A percentile compares a stretch with the other conserved stretches of the same genome.
Conservation (phyloP, 2,888 invertebrate species). For the Stenolophus ochropezus region DNA sequence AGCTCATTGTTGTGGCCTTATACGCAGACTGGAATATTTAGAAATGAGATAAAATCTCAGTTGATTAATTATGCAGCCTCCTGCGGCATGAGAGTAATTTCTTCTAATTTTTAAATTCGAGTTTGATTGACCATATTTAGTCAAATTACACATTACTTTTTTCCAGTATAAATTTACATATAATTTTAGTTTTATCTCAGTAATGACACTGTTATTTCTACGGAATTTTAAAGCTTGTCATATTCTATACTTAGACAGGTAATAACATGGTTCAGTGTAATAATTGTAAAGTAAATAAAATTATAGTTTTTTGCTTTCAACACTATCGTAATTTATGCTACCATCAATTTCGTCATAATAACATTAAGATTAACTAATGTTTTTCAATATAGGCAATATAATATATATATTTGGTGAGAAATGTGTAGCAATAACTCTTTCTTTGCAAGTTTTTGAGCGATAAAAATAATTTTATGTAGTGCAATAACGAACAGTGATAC, state of each 20-base stretch:
- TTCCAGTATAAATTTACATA: constrained; percentile 18
- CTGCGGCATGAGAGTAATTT: not conserved
- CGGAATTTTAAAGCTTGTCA: constrained; percentile 25
- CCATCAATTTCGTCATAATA: too few relatives aligned
- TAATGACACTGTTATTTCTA: constrained; percentile 21
- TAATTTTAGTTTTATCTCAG: constrained; percentile 38
- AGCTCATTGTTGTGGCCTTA: not conserved
- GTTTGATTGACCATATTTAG: constrained; percentile 31
- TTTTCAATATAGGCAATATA: too few relatives aligned
- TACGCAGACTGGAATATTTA: not conserved
- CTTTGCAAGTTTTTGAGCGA: too few relatives aligned
- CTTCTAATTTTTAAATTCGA: constrained; percentile 24
- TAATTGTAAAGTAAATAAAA: constrained; percentile 27
- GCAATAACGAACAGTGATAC: too few relatives aligned
- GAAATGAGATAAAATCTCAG: constrained; percentile 23
- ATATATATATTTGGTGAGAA: too few relatives aligned
- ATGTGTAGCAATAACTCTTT: too few relatives aligned
- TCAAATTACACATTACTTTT: constrained; percentile 19
- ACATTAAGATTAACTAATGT: too few relatives aligned
- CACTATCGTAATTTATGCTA: too few relatives aligned
- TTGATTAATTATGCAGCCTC: constrained; percentile 8
- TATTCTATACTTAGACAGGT: constrained; percentile 11
- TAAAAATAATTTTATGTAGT: too few relatives aligned
- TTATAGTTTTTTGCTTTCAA: too few relatives aligned
- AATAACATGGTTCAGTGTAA: constrained; percentile 20